Conservation (phyloP, 2,888 invertebrate species). For the Leistus spinibarbis region DNA sequence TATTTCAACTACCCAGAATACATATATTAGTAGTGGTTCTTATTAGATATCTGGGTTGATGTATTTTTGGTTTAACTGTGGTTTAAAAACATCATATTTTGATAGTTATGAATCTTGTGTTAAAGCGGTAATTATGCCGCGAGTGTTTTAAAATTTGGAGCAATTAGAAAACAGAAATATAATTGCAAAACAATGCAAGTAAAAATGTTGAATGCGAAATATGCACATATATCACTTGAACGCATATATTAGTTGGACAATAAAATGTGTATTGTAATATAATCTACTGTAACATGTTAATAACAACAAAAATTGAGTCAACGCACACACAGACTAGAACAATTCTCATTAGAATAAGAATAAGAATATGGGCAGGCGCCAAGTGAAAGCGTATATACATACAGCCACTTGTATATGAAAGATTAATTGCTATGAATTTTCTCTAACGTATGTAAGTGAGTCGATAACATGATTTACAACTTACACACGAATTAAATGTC, state of each 20-base stretch:
- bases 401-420: slow-evolving; percentile 1
- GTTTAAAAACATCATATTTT: too few relatives aligned
- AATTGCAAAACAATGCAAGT: not conserved
- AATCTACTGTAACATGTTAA: not conserved
- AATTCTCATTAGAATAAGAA: not conserved
- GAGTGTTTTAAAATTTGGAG: too few relatives aligned
- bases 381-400: slow-evolving; percentile 12
- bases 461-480: slow-evolving; percentile 32
- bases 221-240: not conserved
- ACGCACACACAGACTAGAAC: too few relatives aligned
- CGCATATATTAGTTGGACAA: not conserved
- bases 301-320: not conserved
- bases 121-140: too few relatives aligned
- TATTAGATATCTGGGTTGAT: too few relatives aligned
- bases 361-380: slow-evolving; percentile 10
- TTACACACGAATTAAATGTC: slow-evolving; percentile 5
- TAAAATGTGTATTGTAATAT: not conserved
- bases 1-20: too few relatives aligned
- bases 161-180: not conserved
- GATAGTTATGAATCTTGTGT: too few relatives aligned
- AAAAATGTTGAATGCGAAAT: not conserved
- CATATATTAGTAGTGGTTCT: too few relatives aligned
- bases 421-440: slow-evolving; percentile 33
- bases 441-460: slow-evolving; percentile 27
- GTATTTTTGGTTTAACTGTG: too few relatives aligned